Evolutionary conservation across 1,140 invertebrate genomes (phyloP).

Genomic region (Hermatobates lingyangjiaoensis): DNA sequence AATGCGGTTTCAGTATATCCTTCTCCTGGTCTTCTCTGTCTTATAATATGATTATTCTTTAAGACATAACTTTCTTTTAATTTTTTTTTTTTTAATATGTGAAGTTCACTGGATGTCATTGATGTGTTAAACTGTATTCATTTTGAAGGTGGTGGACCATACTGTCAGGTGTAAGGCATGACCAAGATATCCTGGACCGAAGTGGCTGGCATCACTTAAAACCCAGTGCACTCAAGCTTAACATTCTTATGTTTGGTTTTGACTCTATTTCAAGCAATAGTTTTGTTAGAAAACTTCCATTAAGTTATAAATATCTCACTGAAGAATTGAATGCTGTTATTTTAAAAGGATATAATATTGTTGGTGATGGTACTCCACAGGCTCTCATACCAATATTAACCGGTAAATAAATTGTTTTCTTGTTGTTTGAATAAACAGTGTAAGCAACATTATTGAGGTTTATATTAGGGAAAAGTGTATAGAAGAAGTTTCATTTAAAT

Average conservation of each 20-base stretch:
- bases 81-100: too few species aligned
- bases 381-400: conserved; percentile 81
- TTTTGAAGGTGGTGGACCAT: conserved; percentile 34
- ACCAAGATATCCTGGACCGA: conserved; percentile 25
- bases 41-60: too few species aligned
- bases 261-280: conserved; percentile 77
- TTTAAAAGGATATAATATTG: conserved; percentile 70
- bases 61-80: too few species aligned
- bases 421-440: background rate
- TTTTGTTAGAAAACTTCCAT: conserved; percentile 69
- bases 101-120: too few species aligned
- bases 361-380: conserved; percentile 87
- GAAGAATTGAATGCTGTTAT: conserved; percentile 45
- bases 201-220: conserved; percentile 31
- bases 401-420: conserved; percentile 24
- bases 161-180: conserved; percentile 32
- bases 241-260: conserved; percentile 76
- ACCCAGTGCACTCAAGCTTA: conserved; percentile 33
- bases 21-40: too few species aligned
- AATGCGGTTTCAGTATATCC: too few species aligned
- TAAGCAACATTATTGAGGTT: background rate
- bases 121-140: too few species aligned
- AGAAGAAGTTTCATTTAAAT: background rate
- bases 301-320: conserved; percentile 54
- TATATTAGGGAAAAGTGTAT: background rate